Base-by-base conservation (phyloP, 2,797 vertebrate species). In the Dicrostonyx torquatus region DNA sequence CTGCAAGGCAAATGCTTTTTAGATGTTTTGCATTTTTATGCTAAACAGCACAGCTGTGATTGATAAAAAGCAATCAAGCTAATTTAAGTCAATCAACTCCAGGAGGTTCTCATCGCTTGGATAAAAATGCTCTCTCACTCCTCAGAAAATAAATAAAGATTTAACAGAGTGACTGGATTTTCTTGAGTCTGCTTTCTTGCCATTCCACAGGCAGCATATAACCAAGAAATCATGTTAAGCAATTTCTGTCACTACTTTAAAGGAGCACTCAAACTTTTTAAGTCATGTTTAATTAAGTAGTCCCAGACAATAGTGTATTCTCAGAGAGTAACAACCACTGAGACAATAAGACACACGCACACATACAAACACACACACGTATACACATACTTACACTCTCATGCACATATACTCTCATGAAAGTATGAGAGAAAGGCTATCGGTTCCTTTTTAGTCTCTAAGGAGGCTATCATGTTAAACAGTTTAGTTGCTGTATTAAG, bases 11-110 rank as follows among this genome's bases (percentile, higher is more conserved):
- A 98, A 98, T 98, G 97, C 98, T 98, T 98, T 98, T 98, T 98
- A 98, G 97, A 98, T 98, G 98, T 98, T 98, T 98, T 98, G 98
- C 98, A 98, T 98, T 99, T 98, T 98, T 98, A 98, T 98, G 98
- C 98, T 98, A 98, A 98, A 98, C 79, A 98, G 97, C 55, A 62
- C 98, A 98, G 98, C 98, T 99, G 98, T 90, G 97, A 98, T 98
- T 98, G 98, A 99, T 99, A 98, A 98, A 98, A 98, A 97, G 97
- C 98, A 98, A 99, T 98, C 98, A 98, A 98, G 98, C 97, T 98
- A 98, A 99, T 99, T 98, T 98, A 98, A 98, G 98, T 98, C 98
- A 98, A 98, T 98, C 98, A 98, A 97, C 97, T 98, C 98, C 98
- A 98, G 98, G 98, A 98, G 98, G 98, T 98, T 98, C 98, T 98